Percentiles rank a stretch among this genome's conserved stretches.
These are phyloP conservation scores for Pantelozetes paolii DNA, from an alignment of 2,888 invertebrate genomes.

Conservation along the genomic window DNA sequence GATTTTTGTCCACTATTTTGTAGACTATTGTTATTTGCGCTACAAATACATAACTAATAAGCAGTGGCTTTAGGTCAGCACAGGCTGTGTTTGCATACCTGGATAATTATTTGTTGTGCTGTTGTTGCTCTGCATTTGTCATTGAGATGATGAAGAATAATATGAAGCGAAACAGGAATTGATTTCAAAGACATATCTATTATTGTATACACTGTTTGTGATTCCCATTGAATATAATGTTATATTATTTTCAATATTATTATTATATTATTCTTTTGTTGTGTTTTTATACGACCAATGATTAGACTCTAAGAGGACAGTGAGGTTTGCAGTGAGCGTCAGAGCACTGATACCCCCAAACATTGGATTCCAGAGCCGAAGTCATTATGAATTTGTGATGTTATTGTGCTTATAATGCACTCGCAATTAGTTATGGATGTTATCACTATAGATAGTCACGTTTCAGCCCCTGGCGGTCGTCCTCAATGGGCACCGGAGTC, in stretches of 20 bases:
- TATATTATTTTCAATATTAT: no score
- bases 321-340: background rate
- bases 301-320: no score
- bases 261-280: constrained; percentile 3
- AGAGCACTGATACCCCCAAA: background rate
- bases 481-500: background rate
- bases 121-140: no score
- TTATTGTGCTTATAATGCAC: constrained; percentile 21
- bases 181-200: background rate
- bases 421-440: constrained; percentile 13
- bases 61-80: no score
- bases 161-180: background rate
- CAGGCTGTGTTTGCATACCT: background rate
- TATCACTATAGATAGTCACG: constrained; percentile 21
- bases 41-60: no score
- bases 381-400: constrained; percentile 14
- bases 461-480: background rate
- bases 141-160: background rate
- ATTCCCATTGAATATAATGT: no score
- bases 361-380: background rate
- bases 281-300: background rate
- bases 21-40: no score
- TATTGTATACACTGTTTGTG: background rate
- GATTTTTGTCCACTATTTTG: no score
- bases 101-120: constrained; percentile 1